These are phyloP conservation scores for Bilobella aurantiaca DNA, from an alignment of 1,140 invertebrate genomes.

Conservation along the genomic window DNA sequence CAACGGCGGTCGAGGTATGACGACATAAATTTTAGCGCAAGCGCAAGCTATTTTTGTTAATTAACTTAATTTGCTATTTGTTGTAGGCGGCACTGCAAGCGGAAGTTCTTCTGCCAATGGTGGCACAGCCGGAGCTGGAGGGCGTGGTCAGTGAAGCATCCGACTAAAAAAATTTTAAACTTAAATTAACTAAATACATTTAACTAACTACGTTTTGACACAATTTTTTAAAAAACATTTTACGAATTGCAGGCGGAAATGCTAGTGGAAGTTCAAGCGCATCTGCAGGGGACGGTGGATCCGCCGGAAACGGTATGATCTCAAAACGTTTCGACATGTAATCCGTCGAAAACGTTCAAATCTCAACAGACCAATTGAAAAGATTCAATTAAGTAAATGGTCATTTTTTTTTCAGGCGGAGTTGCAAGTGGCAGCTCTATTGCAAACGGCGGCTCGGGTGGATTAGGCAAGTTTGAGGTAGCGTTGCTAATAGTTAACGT, in stretches of 20 bases:
- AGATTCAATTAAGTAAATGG: neutral
- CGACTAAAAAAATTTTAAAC: no score
- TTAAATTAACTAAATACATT: no score
- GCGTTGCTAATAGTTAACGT: neutral
- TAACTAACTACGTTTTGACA: no score
- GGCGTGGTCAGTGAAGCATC: no score
- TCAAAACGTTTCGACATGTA: no score
- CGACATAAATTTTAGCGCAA: no score
- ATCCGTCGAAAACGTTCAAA: no score
- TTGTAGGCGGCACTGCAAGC: conserved; percentile 4
- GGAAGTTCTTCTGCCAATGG: neutral
- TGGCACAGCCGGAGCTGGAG: conserved; percentile 11
- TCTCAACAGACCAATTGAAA: neutral
- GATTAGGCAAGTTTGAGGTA: conserved; percentile 7
- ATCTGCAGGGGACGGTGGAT: conserved; percentile 35
- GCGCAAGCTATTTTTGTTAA: conserved; percentile 19
- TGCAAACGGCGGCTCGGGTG: conserved; percentile 17
- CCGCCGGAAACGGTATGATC: neutral
- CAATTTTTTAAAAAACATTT: no score
- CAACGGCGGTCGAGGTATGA: conserved; percentile 16
- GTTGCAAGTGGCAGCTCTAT: conserved; percentile 10
- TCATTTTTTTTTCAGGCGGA: neutral
- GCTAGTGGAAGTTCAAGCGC: conserved; percentile 40
- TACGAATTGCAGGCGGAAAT: no score
- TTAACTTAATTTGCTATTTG: neutral